Evolutionary conservation across 2,797 vertebrate genomes (phyloP).

Genomic region (Lutjanus argentimaculatus): DNA sequence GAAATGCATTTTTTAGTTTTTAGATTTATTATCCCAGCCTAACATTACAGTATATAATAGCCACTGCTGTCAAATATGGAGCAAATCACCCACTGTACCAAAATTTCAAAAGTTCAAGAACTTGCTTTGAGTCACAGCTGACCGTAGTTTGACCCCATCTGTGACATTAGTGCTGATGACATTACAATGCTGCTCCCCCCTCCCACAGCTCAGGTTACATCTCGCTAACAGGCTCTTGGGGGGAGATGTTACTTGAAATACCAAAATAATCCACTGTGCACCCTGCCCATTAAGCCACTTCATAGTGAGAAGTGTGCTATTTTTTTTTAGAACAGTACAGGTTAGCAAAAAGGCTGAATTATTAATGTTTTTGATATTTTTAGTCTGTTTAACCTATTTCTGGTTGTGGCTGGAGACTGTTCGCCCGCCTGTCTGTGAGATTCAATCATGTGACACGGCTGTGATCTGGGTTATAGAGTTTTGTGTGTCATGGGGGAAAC

Average conservation of each 20-base stretch:
- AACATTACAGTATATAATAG: neutral
- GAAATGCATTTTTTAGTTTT: neutral
- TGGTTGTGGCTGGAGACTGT: conserved; percentile 85
- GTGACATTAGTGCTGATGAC: conserved; percentile 57
- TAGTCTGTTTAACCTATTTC: conserved; percentile 88
- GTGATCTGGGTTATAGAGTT: conserved; percentile 85
- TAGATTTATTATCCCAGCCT: neutral
- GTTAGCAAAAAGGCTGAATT: conserved; percentile 85
- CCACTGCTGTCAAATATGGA: conserved; percentile 1
- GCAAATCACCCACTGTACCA: neutral
- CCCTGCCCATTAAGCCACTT: conserved; percentile 70
- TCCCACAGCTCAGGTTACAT: conserved; percentile 35
- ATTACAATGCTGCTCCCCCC: conserved; percentile 38
- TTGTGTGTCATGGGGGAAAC: conserved; percentile 39
- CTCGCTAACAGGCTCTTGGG: conserved; percentile 39
- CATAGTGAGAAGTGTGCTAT: conserved; percentile 74
- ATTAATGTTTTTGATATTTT: conserved; percentile 87
- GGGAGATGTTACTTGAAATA: conserved; percentile 50
- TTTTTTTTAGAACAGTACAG: conserved; percentile 78
- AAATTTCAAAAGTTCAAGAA: conserved; percentile 29
- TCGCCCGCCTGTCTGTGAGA: conserved; percentile 80
- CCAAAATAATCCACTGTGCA: conserved; percentile 66
- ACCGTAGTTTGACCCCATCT: conserved; percentile 48
- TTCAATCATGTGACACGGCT: conserved; percentile 80
- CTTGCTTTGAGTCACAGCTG: conserved; percentile 38